phyloP scores from a whole-genome alignment of 2,113 vertebrate species.

The Carassius gibelio region DNA sequence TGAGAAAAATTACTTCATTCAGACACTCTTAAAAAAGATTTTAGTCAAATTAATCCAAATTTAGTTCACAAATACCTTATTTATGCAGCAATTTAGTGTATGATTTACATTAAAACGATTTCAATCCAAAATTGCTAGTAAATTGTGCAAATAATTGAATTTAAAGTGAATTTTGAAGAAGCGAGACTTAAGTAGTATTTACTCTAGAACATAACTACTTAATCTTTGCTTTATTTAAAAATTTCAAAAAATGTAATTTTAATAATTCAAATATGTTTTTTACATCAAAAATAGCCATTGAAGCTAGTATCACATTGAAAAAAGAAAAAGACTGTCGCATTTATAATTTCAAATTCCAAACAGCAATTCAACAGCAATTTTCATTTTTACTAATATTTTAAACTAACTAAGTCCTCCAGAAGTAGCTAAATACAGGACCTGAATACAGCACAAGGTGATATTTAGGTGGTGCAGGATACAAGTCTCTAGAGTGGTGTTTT shows the following conservation, averaged over 20 bases:
- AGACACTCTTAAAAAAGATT: background rate
- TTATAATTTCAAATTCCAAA: background rate
- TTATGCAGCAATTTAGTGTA: too few relatives aligned
- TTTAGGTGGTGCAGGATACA: constrained; percentile 26
- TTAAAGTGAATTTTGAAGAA: too few relatives aligned
- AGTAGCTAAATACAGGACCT: background rate
- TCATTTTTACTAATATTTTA: background rate
- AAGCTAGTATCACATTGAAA: too few relatives aligned
- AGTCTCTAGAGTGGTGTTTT: constrained; percentile 2
- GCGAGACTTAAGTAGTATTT: too few relatives aligned
- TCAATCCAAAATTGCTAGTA: too few relatives aligned
- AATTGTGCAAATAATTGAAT: too few relatives aligned
- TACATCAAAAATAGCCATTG: background rate
- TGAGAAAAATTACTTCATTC: background rate
- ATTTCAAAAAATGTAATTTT: too few relatives aligned
- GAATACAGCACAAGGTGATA: background rate
- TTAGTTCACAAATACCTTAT: too few relatives aligned
- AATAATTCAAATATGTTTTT: background rate
- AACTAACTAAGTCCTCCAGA: background rate
- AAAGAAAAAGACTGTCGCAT: background rate
- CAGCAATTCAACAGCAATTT: background rate
- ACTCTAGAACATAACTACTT: too few relatives aligned
- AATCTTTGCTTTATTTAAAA: too few relatives aligned
- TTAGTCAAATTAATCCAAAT: background rate
- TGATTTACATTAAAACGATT: too few relatives aligned